These are phyloP conservation scores for Penaeus indicus DNA, from an alignment of 1,140 invertebrate genomes.

Conservation along the genomic window DNA sequence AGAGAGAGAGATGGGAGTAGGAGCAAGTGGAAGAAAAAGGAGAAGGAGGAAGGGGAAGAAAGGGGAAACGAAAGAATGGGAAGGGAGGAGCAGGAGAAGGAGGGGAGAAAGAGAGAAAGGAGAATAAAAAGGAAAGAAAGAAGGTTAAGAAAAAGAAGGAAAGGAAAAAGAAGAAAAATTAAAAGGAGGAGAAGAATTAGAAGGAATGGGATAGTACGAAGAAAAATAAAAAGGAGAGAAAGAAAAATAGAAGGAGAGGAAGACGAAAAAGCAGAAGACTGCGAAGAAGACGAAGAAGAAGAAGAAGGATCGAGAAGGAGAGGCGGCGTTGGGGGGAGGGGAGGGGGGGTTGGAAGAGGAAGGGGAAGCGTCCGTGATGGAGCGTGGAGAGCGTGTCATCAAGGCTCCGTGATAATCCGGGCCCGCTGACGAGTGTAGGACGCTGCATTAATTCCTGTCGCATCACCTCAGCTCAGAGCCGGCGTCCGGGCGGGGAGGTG, in stretches of 20 bases:
- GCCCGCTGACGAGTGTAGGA: conserved; percentile 58
- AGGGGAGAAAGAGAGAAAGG: too few relatives aligned
- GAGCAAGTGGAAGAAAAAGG: neutral
- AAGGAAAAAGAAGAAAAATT: too few relatives aligned
- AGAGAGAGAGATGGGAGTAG: neutral
- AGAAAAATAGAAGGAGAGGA: neutral
- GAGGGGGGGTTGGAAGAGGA: neutral
- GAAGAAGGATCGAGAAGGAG: neutral
- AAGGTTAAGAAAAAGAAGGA: too few relatives aligned
- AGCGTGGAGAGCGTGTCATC: conserved; percentile 59
- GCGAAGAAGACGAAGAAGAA: neutral
- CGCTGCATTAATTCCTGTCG: conserved; percentile 64
- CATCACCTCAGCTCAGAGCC: conserved; percentile 62
- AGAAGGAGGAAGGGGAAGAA: neutral
- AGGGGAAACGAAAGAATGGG: neutral
- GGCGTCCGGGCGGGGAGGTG: conserved; percentile 39
- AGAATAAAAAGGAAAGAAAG: too few relatives aligned
- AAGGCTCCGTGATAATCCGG: conserved; percentile 56
- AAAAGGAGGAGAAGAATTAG: too few relatives aligned
- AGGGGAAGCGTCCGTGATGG: conserved; percentile 46
- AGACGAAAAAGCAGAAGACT: neutral
- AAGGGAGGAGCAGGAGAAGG: too few relatives aligned
- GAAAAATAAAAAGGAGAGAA: too few relatives aligned
- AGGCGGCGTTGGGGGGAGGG: neutral
- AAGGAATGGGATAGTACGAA: too few relatives aligned